Conservation (phyloP, 2,113 vertebrate species). For the Pyxicephalus adspersus region DNA sequence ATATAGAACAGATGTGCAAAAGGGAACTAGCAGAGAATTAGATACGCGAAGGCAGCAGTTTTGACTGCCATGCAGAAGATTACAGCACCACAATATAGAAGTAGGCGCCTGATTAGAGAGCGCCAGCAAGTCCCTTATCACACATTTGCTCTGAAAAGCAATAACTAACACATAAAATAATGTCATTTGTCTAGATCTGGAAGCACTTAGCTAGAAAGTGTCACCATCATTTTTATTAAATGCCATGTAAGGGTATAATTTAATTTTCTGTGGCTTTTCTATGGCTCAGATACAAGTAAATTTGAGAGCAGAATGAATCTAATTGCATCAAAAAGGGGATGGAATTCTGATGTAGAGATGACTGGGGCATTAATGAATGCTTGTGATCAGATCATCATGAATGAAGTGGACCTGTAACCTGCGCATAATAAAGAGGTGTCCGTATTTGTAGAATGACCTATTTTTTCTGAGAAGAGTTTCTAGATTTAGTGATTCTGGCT, state of each 20-base stretch:
- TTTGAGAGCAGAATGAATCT: no score
- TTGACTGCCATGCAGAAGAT: not conserved
- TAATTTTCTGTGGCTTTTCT: not conserved
- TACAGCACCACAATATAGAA: not conserved
- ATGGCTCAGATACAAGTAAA: no score
- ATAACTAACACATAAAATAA: not conserved
- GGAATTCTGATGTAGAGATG: no score
- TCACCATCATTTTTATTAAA: not conserved
- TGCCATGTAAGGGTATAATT: not conserved
- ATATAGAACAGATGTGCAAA: slow-evolving; percentile 13
- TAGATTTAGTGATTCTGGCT: no score
- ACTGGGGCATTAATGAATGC: no score
- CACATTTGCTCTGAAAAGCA: not conserved
- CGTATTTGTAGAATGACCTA: no score
- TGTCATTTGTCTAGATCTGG: not conserved
- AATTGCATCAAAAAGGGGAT: no score
- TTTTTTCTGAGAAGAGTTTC: no score
- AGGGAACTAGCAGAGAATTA: slow-evolving; percentile 5
- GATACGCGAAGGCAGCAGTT: slow-evolving; percentile 18
- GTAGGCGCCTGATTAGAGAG: not conserved
- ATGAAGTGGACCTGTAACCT: no score
- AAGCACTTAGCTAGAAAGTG: not conserved
- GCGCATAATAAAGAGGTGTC: no score
- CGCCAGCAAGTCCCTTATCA: not conserved
- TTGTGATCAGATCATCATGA: no score